A percentile compares a stretch with the other conserved stretches of the same genome.
phyloP scores from a whole-genome alignment of 2,113 vertebrate genomes.

The Chascanopsetta lugubris region DNA sequence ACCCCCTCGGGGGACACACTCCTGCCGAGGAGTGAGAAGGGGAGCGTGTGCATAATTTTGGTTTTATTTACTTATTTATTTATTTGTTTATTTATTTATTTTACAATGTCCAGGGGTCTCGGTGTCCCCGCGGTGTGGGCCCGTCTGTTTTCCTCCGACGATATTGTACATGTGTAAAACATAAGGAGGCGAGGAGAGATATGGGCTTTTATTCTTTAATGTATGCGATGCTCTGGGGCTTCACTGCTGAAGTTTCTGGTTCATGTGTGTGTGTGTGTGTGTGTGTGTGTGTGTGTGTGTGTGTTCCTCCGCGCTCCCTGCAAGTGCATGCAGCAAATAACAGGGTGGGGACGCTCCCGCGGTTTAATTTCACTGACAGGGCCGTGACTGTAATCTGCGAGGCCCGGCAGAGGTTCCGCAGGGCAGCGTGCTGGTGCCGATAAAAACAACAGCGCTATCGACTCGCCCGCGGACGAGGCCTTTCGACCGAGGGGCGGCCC shows the following conservation, averaged over 20 bases:
- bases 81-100: too few species aligned
- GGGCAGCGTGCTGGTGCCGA: conserved; percentile 31
- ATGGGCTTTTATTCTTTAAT: conserved; percentile 61
- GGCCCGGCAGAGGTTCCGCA: conserved; percentile 11
- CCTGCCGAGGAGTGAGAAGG: conserved; percentile 46
- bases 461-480: too few species aligned
- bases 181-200: conserved; percentile 46
- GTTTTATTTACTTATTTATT: too few species aligned
- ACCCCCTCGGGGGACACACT: conserved; percentile 68
- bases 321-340: conserved; percentile 45
- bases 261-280: too few species aligned
- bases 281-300: too few species aligned
- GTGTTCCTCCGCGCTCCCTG: conserved; percentile 28
- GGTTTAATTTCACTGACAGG: conserved; percentile 42
- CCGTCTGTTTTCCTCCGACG: conserved; percentile 71
- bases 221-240: conserved; percentile 70
- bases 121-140: conserved; percentile 62
- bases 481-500: too few species aligned
- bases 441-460: too few species aligned
- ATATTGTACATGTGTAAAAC: conserved; percentile 68
- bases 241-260: conserved; percentile 70
- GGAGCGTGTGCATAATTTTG: conserved; percentile 62
- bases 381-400: conserved; percentile 29
- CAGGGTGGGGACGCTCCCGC: conserved; percentile 4
- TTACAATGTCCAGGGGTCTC: conserved; percentile 62